Evolutionary conservation across 2,797 vertebrate species (phyloP).

Genomic region (Cryptoprocta ferox): DNA sequence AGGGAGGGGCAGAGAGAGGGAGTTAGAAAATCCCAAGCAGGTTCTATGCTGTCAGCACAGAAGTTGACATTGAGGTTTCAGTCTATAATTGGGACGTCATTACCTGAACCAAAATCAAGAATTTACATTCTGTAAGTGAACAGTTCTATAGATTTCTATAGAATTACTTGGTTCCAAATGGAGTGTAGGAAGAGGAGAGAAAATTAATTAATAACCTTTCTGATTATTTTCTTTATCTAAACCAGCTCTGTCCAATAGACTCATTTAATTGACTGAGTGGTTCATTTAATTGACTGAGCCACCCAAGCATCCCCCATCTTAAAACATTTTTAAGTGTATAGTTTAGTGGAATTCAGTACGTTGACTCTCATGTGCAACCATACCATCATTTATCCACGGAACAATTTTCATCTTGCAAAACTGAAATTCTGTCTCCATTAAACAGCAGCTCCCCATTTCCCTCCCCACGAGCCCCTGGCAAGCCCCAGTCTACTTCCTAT

Average conservation of each 20-base stretch:
- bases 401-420: background rate
- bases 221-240: slow-evolving; percentile 17
- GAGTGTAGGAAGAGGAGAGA: background rate
- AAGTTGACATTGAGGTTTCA: too few species aligned
- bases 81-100: too few species aligned
- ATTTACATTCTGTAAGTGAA: background rate
- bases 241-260: background rate
- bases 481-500: background rate
- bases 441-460: background rate
- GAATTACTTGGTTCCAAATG: background rate
- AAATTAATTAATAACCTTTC: background rate
- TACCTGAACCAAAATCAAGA: too few species aligned
- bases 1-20: too few species aligned
- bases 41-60: too few species aligned
- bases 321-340: background rate
- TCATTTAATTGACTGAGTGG: too few species aligned
- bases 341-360: background rate
- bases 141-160: background rate
- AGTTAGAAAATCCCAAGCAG: too few species aligned
- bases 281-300: too few species aligned
- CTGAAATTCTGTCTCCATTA: background rate
- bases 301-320: too few species aligned
- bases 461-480: background rate
- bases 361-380: background rate
- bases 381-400: background rate